These are phyloP conservation scores for Lissocephala sabroskyi DNA, from an alignment of 2,888 invertebrate species.

Conservation along the genomic window DNA sequence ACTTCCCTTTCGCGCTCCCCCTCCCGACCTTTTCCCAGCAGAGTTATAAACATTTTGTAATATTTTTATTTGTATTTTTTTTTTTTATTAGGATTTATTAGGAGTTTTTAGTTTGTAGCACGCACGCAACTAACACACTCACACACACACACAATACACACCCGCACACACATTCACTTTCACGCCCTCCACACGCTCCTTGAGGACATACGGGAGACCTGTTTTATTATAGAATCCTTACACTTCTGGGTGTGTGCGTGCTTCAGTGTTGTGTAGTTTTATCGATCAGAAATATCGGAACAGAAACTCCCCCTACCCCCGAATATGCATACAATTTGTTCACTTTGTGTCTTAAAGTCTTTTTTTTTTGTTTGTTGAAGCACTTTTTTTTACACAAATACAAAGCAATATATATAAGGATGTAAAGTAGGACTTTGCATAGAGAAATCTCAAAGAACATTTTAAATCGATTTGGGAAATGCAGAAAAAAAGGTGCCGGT, in stretches of 20 bases:
- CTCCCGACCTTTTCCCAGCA: too few relatives aligned
- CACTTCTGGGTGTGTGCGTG: too few relatives aligned
- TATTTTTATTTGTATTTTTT: slow-evolving; percentile 5
- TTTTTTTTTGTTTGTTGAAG: background rate
- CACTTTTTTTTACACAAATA: slow-evolving; percentile 3
- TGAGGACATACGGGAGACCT: too few relatives aligned
- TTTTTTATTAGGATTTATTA: slow-evolving; percentile 1
- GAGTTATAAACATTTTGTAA: background rate
- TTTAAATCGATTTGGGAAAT: background rate
- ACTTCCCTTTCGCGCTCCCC: too few relatives aligned
- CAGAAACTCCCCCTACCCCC: background rate
- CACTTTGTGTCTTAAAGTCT: background rate
- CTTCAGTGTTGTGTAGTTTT: too few relatives aligned
- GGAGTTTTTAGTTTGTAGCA: background rate
- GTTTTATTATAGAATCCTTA: too few relatives aligned
- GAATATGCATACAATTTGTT: background rate
- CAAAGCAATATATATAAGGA: background rate
- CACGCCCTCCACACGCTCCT: too few relatives aligned
- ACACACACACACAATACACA: background rate
- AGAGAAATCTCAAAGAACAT: too few relatives aligned
- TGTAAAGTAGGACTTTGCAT: too few relatives aligned
- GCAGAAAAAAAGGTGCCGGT: slow-evolving; percentile 46
- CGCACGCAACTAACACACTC: background rate
- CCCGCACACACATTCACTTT: too few relatives aligned
- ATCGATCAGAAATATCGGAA: too few relatives aligned